Evolutionary conservation across 2,888 invertebrate genomes (phyloP).

Genomic region (Netelia melanura): DNA sequence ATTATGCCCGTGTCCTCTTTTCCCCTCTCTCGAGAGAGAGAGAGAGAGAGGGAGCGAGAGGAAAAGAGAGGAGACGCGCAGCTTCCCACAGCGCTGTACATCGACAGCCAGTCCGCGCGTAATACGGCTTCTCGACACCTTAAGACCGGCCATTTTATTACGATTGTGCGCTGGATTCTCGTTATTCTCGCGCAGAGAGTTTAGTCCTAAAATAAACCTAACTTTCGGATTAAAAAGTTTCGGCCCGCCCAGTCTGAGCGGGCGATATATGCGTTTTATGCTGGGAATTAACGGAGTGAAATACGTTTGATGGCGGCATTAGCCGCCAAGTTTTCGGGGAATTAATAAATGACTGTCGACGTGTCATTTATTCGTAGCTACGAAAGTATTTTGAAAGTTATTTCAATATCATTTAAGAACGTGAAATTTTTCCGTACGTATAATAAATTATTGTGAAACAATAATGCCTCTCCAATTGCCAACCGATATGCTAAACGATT

Average conservation of each 20-base stretch:
- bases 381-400: neutral
- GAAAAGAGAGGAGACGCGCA: neutral
- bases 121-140: slow-evolving; percentile 62
- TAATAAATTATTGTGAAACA: neutral
- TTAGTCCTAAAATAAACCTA: slow-evolving; percentile 44
- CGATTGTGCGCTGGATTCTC: slow-evolving; percentile 41
- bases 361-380: slow-evolving; percentile 30
- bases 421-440: slow-evolving; percentile 16
- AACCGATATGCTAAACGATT: slow-evolving; percentile 76
- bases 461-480: slow-evolving; percentile 78
- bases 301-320: neutral
- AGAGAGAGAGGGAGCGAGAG: too few relatives aligned
- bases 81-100: slow-evolving; percentile 17
- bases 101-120: slow-evolving; percentile 22
- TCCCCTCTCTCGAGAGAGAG: neutral
- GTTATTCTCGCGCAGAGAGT: slow-evolving; percentile 2
- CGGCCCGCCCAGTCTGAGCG: neutral
- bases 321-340: neutral
- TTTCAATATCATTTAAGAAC: neutral
- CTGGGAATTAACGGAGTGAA: slow-evolving; percentile 30
- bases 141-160: slow-evolving; percentile 60
- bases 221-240: slow-evolving; percentile 52
- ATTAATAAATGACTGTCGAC: slow-evolving; percentile 55
- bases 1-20: slow-evolving; percentile 22
- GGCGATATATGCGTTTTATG: slow-evolving; percentile 32